Evolutionary conservation across 2,888 invertebrate species (phyloP).

Genomic region (Euclidia mi): DNA sequence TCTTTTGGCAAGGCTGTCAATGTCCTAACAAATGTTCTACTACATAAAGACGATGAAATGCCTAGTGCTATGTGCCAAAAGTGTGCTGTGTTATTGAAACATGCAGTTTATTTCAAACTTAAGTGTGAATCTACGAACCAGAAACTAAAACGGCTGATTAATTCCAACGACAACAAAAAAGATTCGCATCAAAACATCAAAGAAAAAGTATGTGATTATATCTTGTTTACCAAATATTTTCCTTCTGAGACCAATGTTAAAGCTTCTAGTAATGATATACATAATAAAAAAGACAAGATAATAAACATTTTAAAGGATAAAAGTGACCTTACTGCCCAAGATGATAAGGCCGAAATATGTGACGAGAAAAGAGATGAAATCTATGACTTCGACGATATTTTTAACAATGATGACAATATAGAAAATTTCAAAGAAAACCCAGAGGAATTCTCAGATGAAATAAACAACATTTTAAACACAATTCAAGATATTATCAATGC

Average conservation of each 20-base stretch:
- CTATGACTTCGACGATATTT: constrained; percentile 32
- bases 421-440: neutral
- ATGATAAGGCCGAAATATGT: neutral
- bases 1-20: constrained; percentile 71
- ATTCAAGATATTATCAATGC: constrained; percentile 37
- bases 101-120: constrained; percentile 76
- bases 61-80: constrained; percentile 74
- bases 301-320: neutral
- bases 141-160: constrained; percentile 51
- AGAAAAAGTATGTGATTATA: constrained; percentile 66
- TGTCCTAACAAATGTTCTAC: constrained; percentile 67
- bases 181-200: constrained; percentile 43
- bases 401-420: constrained; percentile 24
- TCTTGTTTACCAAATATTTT: constrained; percentile 65
- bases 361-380: constrained; percentile 5
- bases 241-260: constrained; percentile 32
- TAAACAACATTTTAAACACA: constrained; percentile 35
- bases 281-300: neutral
- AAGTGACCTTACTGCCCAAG: neutral
- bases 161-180: constrained; percentile 1
- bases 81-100: constrained; percentile 73
- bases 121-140: constrained; percentile 74
- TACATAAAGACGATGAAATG: constrained; percentile 67
- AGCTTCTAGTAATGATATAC: neutral
- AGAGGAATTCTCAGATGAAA: constrained; percentile 21